Percentiles rank a stretch among this genome's conserved stretches.
These are phyloP conservation scores for Nasonia vitripennis DNA, from an alignment of 1,140 invertebrate species.

Conservation along the genomic window DNA sequence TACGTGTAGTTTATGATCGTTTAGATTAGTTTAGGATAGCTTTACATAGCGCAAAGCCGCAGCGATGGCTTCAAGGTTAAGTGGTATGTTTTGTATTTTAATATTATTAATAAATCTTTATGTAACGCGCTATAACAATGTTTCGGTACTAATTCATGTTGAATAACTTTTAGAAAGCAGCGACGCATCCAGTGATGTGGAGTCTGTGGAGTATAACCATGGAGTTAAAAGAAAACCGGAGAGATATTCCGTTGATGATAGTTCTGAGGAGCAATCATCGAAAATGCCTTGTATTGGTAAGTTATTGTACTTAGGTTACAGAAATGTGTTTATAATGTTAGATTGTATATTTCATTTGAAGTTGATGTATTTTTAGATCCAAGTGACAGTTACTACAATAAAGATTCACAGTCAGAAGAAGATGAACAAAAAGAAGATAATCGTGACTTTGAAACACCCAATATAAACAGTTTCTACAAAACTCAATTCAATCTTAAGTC, in stretches of 20 bases:
- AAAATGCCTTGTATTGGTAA: conserved; percentile 24
- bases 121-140: not conserved
- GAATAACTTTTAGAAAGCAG: conserved; percentile 20
- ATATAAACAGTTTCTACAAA: conserved; percentile 35
- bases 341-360: not conserved
- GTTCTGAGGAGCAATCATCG: conserved; percentile 6
- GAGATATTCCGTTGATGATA: conserved; percentile 2
- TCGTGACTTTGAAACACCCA: not conserved
- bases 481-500: not conserved
- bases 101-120: not conserved
- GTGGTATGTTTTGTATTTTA: conserved; percentile 35
- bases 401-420: not conserved
- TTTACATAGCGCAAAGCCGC: not conserved
- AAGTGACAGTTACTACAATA: conserved; percentile 28
- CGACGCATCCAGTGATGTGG: conserved; percentile 26
- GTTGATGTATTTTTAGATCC: conserved; percentile 6
- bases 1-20: too few species aligned
- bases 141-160: not conserved
- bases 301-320: not conserved
- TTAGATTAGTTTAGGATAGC: not conserved
- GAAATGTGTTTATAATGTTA: not conserved
- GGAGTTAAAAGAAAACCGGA: conserved; percentile 11
- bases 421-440: conserved; percentile 35
- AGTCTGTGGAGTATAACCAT: not conserved
- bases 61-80: conserved; percentile 45